Percentiles rank a stretch among this genome's conserved stretches.
Evolutionary conservation across 2,888 invertebrate genomes (phyloP).

Genomic region (Idaea aversata): DNA sequence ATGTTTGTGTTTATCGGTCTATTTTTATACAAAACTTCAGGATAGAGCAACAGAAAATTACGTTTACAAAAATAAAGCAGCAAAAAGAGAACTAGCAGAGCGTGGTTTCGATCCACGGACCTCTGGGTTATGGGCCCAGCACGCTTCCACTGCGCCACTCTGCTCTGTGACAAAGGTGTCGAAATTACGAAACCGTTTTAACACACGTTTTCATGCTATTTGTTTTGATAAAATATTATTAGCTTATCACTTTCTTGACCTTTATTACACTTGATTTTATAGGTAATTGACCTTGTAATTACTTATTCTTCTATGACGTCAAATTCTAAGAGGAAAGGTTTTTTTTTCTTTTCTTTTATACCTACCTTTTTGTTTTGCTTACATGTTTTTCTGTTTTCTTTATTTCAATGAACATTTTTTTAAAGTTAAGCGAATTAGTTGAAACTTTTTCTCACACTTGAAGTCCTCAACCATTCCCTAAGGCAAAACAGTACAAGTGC

Average conservation of each 20-base stretch:
- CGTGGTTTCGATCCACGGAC: constrained; percentile 94
- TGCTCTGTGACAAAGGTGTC: constrained; percentile 32
- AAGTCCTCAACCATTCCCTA: neutral
- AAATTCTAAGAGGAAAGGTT: too few species aligned
- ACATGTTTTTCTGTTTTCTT: neutral
- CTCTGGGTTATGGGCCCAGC: constrained; percentile 93
- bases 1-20: constrained; percentile 61
- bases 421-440: neutral
- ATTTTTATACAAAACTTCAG: constrained; percentile 62
- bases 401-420: neutral
- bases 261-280: neutral
- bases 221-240: neutral
- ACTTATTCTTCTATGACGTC: too few species aligned
- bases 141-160: constrained; percentile 92
- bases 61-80: constrained; percentile 7
- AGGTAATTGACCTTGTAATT: too few species aligned
- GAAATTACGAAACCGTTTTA: constrained; percentile 35
- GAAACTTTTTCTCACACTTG: neutral
- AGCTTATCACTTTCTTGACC: neutral
- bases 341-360: too few species aligned
- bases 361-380: too few species aligned
- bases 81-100: constrained; percentile 79
- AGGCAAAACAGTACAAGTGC: neutral
- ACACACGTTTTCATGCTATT: neutral
- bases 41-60: constrained; percentile 19